Conservation (phyloP, 2,113 vertebrate genomes). For the Misgurnus anguillicaudatus region DNA sequence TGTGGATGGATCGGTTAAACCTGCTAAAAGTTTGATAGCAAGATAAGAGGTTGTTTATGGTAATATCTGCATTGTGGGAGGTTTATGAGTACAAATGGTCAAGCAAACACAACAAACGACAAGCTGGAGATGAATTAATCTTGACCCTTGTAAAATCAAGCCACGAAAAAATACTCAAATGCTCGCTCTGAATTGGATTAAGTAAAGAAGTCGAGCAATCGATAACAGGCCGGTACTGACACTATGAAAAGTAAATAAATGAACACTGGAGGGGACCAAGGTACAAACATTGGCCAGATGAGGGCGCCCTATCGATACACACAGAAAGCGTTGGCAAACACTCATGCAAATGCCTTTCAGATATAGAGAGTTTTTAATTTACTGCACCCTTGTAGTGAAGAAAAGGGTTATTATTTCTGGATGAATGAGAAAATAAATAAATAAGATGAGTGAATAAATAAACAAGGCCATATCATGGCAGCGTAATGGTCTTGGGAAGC, state of each 20-base stretch:
- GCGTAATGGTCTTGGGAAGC: constrained; percentile 61
- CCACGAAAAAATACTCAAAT: constrained; percentile 67
- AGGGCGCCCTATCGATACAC: constrained; percentile 32
- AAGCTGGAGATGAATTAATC: constrained; percentile 69
- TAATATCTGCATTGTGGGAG: constrained; percentile 15
- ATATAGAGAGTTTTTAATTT: constrained; percentile 61
- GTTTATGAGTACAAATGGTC: background rate
- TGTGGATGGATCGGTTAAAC: background rate
- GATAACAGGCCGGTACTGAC: constrained; percentile 57
- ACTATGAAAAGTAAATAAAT: constrained; percentile 65
- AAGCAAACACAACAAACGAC: constrained; percentile 31
- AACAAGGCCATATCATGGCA: constrained; percentile 60
- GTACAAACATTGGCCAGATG: constrained; percentile 30
- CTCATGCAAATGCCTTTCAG: background rate
- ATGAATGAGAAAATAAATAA: constrained; percentile 68
- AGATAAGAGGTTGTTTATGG: background rate
- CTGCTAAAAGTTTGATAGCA: background rate
- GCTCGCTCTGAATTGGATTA: constrained; percentile 64
- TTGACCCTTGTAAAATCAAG: constrained; percentile 65
- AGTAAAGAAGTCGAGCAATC: constrained; percentile 59
- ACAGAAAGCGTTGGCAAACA: background rate
- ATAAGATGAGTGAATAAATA: constrained; percentile 63
- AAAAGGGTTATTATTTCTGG: constrained; percentile 64
- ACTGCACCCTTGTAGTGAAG: constrained; percentile 40
- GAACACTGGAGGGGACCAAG: constrained; percentile 14